Conservation (phyloP, 92 coral and sea anemone species). For the Bergia sp. region DNA sequence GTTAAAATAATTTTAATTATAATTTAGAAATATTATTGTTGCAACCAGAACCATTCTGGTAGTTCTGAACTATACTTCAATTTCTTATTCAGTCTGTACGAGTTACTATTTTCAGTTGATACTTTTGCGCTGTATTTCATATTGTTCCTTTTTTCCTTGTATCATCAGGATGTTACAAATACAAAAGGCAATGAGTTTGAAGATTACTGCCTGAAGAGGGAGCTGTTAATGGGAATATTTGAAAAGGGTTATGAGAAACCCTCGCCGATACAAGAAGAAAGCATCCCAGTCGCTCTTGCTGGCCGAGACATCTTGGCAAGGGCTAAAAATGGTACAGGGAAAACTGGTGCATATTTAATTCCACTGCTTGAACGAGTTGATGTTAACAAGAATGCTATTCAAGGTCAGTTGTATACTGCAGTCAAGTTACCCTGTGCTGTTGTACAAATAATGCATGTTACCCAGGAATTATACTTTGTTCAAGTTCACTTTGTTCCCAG, state of each 20-base stretch:
- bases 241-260: constrained; percentile 98
- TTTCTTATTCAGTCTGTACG: not conserved
- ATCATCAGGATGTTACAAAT: constrained; percentile 91
- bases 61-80: too few relatives aligned
- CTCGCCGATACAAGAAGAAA: constrained; percentile 98
- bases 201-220: constrained; percentile 96
- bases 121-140: not conserved
- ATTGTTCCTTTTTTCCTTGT: constrained; percentile 5
- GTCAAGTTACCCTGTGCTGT: not conserved
- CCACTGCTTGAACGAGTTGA: constrained; percentile 94
- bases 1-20: not conserved
- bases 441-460: too few relatives aligned
- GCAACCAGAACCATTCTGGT: not conserved
- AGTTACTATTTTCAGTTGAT: not conserved
- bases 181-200: constrained; percentile 99
- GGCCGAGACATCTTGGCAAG: constrained; percentile 97
- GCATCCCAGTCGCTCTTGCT: constrained; percentile 97
- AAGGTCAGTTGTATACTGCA: constrained; percentile 63
- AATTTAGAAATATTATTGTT: not conserved
- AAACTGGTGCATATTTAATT: constrained; percentile 96
- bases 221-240: constrained; percentile 97
- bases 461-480: too few relatives aligned
- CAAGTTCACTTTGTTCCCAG: too few relatives aligned
- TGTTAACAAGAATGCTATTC: constrained; percentile 71
- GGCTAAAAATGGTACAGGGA: constrained; percentile 99